Percentiles rank a stretch among this genome's conserved stretches.
phyloP scores from a whole-genome alignment of 2,113 vertebrate species.

The Aldabrachelys gigantea region DNA sequence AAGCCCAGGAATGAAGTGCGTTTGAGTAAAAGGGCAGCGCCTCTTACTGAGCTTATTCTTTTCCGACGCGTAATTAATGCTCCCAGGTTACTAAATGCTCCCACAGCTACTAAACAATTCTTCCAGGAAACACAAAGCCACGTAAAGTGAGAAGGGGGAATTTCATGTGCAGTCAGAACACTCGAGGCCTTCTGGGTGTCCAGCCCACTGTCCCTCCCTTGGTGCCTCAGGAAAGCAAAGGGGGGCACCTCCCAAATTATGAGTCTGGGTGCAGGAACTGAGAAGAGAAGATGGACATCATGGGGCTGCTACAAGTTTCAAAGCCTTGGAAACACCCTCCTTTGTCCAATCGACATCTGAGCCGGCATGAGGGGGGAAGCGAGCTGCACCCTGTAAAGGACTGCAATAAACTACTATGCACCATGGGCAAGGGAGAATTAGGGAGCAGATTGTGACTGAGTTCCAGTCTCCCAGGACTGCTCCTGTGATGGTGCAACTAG shows the following conservation, averaged over 20 bases:
- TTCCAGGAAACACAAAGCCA: background rate
- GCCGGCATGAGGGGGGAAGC: background rate
- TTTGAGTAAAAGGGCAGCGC: accelerated
- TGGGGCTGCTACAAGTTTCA: background rate
- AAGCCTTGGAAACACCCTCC: background rate
- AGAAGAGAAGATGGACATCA: background rate
- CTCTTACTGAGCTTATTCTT: background rate
- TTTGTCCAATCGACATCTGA: background rate
- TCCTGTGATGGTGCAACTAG: background rate
- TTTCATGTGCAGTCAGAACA: background rate
- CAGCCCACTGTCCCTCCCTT: background rate
- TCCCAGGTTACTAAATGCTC: conserved; percentile 15
- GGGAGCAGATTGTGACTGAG: background rate
- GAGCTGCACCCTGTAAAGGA: background rate
- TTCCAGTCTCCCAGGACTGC: background rate
- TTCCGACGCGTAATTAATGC: conserved; percentile 9
- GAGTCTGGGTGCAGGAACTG: no score
- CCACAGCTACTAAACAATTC: background rate
- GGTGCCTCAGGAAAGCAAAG: background rate
- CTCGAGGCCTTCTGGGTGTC: background rate
- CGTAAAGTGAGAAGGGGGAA: background rate
- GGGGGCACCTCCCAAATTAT: background rate
- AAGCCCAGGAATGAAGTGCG: accelerated
- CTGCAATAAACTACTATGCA: background rate
- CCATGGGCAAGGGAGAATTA: background rate